Evolutionary conservation across 2,113 vertebrate species (phyloP).

Genomic region (Chaetorhynchus papuensis): DNA sequence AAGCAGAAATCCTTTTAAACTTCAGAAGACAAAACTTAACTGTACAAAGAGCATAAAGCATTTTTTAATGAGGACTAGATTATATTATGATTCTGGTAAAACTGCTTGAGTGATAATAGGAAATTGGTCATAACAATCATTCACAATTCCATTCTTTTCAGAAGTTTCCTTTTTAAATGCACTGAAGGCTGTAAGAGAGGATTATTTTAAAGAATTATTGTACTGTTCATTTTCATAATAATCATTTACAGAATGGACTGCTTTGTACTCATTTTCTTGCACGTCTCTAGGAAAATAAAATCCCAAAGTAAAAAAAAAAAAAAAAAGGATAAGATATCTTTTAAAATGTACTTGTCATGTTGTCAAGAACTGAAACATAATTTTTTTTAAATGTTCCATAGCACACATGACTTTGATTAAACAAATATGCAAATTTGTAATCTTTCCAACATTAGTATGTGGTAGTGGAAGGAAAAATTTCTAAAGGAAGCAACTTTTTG

Average conservation of each 20-base stretch:
- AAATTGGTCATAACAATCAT: background rate
- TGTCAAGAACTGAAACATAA: background rate
- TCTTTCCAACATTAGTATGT: background rate
- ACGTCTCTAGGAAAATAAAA: background rate
- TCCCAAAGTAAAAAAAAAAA: background rate
- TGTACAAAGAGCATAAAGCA: background rate
- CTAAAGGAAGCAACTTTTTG: background rate
- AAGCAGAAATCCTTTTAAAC: background rate
- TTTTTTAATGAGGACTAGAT: constrained; percentile 8
- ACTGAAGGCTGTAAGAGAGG: background rate
- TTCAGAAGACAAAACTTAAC: background rate
- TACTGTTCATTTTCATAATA: background rate
- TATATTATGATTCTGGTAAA: background rate
- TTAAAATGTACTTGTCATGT: background rate
- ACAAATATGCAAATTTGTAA: background rate
- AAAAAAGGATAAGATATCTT: background rate
- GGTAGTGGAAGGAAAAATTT: background rate
- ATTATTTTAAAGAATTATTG: background rate
- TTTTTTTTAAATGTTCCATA: background rate
- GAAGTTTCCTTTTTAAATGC: background rate
- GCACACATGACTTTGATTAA: background rate
- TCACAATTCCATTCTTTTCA: background rate
- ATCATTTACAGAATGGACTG: background rate
- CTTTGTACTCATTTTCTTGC: background rate
- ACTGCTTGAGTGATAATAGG: background rate